Evolutionary conservation across 2,888 invertebrate species (phyloP), one percentile per base, ranked within the genome.

Genomic region (Drosophila recens): DNA sequence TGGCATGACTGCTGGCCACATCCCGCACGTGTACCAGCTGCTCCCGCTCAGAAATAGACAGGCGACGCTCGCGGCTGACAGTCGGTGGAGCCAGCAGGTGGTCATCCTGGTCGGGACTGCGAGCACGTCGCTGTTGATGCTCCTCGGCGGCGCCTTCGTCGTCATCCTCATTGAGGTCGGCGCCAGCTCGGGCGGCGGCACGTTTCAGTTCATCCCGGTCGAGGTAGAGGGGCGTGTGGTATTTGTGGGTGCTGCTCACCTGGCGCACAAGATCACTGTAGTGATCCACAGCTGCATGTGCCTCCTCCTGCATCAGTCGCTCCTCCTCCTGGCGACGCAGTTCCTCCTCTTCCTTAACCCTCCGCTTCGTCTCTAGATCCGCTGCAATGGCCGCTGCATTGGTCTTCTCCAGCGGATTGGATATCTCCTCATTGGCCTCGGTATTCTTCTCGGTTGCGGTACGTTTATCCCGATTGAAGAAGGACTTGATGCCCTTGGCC

Each of bases 221-320:
- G 23, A 95, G 93, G 80, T 95, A 95, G 43, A 95, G 91, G 0
- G 94, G 94, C 11, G 94, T 93, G 43, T 90, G 91, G 57, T 90
- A 91, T 51, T 92, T 90, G 8, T 93, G 90, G 15, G 93, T 93
- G 64, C 92, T 93, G 13, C 96, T 95, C 82, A 95, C 95, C 90
- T 95, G 96, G 82, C 94, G 95, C 1, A 97, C 96, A 75, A 97
- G 95, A 90, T 95, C 96, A 17, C 96, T 96, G 84, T 97, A 97
- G 90, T 96, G 96, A 92, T 96, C 96, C 15, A 96, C 95, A 0
- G 96, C 95, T 0, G 95, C 95, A 90, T 94, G 94, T 0, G 95
- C 94, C 91, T 95, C 96, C 77, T 96, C 96, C 53, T 93, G 69
- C 87, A 91, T 91, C 3, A 90, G 69, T 4, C 89, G 79, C 40